These are phyloP conservation scores for Ochlodes sylvanus DNA, from an alignment of 2,888 invertebrate species.

Conservation along the genomic window DNA sequence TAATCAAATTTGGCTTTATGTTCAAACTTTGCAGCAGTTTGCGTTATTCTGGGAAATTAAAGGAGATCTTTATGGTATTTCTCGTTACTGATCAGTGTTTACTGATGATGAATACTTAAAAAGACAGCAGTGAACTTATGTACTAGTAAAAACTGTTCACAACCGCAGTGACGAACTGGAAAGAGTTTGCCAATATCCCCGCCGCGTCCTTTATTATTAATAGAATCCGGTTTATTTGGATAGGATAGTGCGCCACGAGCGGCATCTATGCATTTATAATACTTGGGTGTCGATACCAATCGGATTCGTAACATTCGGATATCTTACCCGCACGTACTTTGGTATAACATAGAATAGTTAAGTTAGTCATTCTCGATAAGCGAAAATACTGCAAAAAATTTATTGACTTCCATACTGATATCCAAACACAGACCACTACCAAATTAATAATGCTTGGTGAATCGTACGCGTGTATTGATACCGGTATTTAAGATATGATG, in stretches of 20 bases:
- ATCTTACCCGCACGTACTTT: too few relatives aligned
- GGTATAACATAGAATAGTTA: too few relatives aligned
- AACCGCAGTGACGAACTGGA: neutral
- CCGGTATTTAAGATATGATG: too few relatives aligned
- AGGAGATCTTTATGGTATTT: neutral
- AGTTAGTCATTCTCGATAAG: too few relatives aligned
- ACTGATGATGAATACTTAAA: slow-evolving; percentile 2
- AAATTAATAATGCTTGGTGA: too few relatives aligned
- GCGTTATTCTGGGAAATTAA: slow-evolving; percentile 19
- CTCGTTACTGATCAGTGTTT: neutral
- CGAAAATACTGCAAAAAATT: too few relatives aligned
- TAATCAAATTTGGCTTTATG: slow-evolving; percentile 33
- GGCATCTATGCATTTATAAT: neutral
- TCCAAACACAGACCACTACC: too few relatives aligned
- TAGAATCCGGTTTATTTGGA: slow-evolving; percentile 12
- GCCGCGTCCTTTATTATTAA: slow-evolving; percentile 8
- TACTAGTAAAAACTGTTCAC: slow-evolving; percentile 4
- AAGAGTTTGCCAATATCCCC: slow-evolving; percentile 9
- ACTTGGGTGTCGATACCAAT: neutral
- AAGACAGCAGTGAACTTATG: neutral
- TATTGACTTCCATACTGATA: too few relatives aligned
- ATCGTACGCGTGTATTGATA: too few relatives aligned
- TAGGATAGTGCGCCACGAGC: neutral
- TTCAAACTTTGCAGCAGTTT: slow-evolving; percentile 17
- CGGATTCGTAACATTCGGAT: neutral